Percentiles rank a stretch among this genome's conserved stretches.
Conservation (phyloP, 2,797 vertebrate species). For the Syngnathus acus region DNA sequence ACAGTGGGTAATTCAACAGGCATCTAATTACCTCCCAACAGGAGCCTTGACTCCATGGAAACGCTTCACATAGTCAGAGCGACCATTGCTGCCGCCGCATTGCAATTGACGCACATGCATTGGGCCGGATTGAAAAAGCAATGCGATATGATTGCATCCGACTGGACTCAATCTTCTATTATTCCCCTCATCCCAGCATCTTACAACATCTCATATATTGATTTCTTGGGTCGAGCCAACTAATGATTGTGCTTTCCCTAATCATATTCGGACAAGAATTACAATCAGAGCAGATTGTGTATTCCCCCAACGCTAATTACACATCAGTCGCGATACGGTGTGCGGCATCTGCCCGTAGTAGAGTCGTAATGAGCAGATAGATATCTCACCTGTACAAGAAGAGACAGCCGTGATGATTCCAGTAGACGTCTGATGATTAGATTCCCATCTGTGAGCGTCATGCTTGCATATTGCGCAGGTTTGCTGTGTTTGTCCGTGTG, state of each 20-base stretch:
- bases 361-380: conserved; percentile 40
- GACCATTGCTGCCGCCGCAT: conserved; percentile 28
- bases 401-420: conserved; percentile 40
- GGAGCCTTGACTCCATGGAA: conserved; percentile 54
- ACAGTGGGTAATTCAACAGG: conserved; percentile 42
- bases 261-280: conserved; percentile 23
- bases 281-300: conserved; percentile 15
- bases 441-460: conserved; percentile 43
- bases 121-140: conserved; percentile 22
- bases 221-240: not conserved
- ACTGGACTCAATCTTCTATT: conserved; percentile 9
- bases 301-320: conserved; percentile 31
- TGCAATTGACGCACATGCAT: conserved; percentile 39
- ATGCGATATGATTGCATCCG: conserved; percentile 35
- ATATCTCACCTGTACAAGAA: conserved; percentile 22
- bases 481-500: conserved; percentile 14
- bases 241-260: conserved; percentile 2
- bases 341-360: conserved; percentile 18
- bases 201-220: not conserved
- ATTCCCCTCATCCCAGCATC: not conserved
- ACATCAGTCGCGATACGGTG: conserved; percentile 24
- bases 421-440: conserved; percentile 41
- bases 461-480: conserved; percentile 16
- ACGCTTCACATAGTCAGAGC: conserved; percentile 29
- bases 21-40: conserved; percentile 61